Base-by-base conservation (phyloP, 2,888 invertebrate genomes). In the Graphium colonna region DNA sequence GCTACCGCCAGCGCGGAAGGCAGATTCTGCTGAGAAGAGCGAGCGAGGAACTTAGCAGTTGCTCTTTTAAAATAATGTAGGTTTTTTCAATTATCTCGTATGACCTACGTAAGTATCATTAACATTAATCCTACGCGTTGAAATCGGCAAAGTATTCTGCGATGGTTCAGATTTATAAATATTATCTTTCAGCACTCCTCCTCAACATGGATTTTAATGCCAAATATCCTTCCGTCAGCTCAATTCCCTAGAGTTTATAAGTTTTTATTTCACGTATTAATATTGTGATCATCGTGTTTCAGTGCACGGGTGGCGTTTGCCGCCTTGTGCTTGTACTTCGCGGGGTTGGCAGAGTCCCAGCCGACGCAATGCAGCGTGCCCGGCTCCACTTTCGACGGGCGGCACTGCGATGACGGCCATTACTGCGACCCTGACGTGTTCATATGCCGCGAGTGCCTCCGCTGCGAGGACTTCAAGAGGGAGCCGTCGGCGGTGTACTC, bases 401-500 rank as follows among this genome's bases (percentile, higher is more conserved):
- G 21, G 0, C 73, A 81, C 1, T 86, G 85, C 57, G 39, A 56
- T 26, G 60, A 42, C 0, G 74, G 65, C 1, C 69, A 67, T 52
- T 82, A 72, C 61, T 83, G 83, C 60, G 75, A 75, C 7, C 55
- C 31, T 3, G 64, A 64, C 8, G 39, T 50, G 1, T 57, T 59
- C 43, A 51, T 59, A 8, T 85, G 85, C 59, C 67, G 60, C 16
- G 59, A 70, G 39, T 86, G 85, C 53, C 64, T 82, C 15, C 56
- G 62, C 13, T 86, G 85, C 57, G 62, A 73, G 28, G 67, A 73
- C 39, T 65, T 77, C 15, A 74, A 76, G 40, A 69, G 83, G 5
- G 68, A 74, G n/a, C 64, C 71, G 1, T 71, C 72, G 0, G 17
- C 39, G 1, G 45, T 59, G 0, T 28, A 56, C 1, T 56, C 58